Evolutionary conservation across 2,888 invertebrate genomes (phyloP).

Genomic region (Drosophila parthenogenetica): DNA sequence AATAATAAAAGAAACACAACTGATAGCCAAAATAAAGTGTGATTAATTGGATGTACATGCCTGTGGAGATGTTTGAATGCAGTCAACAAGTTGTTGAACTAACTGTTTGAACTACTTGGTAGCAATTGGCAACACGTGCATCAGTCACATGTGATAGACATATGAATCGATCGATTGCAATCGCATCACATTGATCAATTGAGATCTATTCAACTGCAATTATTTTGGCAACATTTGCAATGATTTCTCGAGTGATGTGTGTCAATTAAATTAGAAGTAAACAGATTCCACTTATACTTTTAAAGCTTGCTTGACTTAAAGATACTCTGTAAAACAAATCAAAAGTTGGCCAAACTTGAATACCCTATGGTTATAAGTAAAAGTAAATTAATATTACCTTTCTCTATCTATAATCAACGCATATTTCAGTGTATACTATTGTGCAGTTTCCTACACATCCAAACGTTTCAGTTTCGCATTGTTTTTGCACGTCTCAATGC

Average conservation of each 20-base stretch:
- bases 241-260: conserved; percentile 19
- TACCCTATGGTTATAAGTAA: too few species aligned
- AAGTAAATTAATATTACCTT: too few species aligned
- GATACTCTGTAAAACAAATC: not conserved
- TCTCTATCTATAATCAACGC: too few species aligned
- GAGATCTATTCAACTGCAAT: conserved; percentile 47
- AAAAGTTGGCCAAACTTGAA: too few species aligned
- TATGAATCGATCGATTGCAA: conserved; percentile 24
- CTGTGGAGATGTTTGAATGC: conserved; percentile 10
- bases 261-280: conserved; percentile 37
- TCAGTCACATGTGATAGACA: conserved; percentile 23
- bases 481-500: conserved; percentile 34
- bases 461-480: conserved; percentile 1
- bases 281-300: not conserved
- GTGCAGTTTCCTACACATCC: conserved; percentile 1
- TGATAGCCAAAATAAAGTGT: conserved; percentile 17
- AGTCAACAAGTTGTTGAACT: not conserved
- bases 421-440: conserved; percentile 18
- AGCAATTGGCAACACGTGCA: conserved; percentile 30
- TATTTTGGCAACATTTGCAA: conserved; percentile 54
- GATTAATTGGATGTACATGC: conserved; percentile 12
- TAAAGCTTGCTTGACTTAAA: not conserved
- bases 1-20: conserved; percentile 5
- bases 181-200: conserved; percentile 2
- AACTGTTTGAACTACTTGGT: conserved; percentile 1